phyloP scores from a whole-genome alignment of 1,140 invertebrate species.

The Vanessa atalanta region DNA sequence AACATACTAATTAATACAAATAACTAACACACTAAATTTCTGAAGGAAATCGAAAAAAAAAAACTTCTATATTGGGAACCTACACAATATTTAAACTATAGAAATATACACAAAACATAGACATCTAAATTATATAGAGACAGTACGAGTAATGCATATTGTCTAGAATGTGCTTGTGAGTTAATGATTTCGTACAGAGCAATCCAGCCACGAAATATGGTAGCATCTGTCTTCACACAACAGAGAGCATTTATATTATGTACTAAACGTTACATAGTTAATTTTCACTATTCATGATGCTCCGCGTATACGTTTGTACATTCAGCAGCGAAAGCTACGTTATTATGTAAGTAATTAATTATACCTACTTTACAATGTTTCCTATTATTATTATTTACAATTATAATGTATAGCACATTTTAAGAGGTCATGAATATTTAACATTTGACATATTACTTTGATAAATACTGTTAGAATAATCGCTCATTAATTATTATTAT shows the following conservation, averaged over 20 bases:
- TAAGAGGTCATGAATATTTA: too few relatives aligned
- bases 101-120: neutral
- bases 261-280: conserved; percentile 3
- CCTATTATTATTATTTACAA: conserved; percentile 1
- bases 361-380: neutral
- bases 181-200: conserved; percentile 22
- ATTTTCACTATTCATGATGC: conserved; percentile 18
- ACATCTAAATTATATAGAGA: conserved; percentile 14
- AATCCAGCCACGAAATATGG: conserved; percentile 22
- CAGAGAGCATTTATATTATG: conserved; percentile 19
- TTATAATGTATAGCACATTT: neutral
- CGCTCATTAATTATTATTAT: too few relatives aligned
- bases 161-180: conserved; percentile 20
- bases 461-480: too few relatives aligned
- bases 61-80: too few relatives aligned
- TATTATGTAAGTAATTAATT: neutral
- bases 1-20: too few relatives aligned
- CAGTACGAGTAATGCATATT: conserved; percentile 20
- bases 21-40: too few relatives aligned
- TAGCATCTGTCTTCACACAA: conserved; percentile 26
- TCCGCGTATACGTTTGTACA: conserved; percentile 1
- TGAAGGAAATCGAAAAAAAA: too few relatives aligned
- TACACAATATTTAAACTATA: neutral
- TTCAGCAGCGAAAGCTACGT: conserved; percentile 1
- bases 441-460: too few relatives aligned